Base-by-base conservation (phyloP, 2,888 invertebrate species). In the Dasypogon diadema region DNA sequence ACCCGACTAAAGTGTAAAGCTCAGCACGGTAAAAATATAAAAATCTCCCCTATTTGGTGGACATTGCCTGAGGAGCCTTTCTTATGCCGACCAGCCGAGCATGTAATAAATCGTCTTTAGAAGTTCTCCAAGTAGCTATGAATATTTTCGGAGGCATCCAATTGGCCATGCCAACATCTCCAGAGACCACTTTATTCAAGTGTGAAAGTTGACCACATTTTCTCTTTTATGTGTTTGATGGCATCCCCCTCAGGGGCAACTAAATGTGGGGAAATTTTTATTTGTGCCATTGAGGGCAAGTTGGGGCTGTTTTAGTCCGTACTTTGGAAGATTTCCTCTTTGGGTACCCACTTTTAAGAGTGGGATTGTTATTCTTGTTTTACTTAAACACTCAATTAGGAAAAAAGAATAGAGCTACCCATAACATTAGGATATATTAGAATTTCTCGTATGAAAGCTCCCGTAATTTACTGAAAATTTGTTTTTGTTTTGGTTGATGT, bases 201-300 rank as follows among this genome's bases (percentile, higher is more conserved):
- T 77, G 77, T 77, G 77, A 77, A 77, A 77, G 77, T 77, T 77
- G 77, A 77, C 77, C 77, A 77, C 77, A 77, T 72, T 77, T 77
- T 72, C 42, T 74, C 77, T 74, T 77, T 77, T 76, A 77, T 77
- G 75, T 76, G 73, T 74, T 75, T 76, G 77, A 77, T 77, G 77
- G 75, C 60, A 56, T 68, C 60, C 74, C 77, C 77, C 56, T 54
- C 37, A 74, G 75, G n/a, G 77, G 74, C 76, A 74, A 26, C 77
- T 77, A 76, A 77, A 77, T 76, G 74, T 75, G 75, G 73, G 76
- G 77, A 77, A 58, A 77, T 77, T 77, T 77, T 77, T 77, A 77
- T 77, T 77, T 77, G 73, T 30, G 54, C 77, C 76, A 77, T 77
- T 77, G 65, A 72, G 75, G 48, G 74, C 46, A 75, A 75, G 74